Percentiles rank a stretch among this genome's conserved stretches.
phyloP scores from a whole-genome alignment of 2,797 vertebrate species.

The Chiropotes sagulatus region DNA sequence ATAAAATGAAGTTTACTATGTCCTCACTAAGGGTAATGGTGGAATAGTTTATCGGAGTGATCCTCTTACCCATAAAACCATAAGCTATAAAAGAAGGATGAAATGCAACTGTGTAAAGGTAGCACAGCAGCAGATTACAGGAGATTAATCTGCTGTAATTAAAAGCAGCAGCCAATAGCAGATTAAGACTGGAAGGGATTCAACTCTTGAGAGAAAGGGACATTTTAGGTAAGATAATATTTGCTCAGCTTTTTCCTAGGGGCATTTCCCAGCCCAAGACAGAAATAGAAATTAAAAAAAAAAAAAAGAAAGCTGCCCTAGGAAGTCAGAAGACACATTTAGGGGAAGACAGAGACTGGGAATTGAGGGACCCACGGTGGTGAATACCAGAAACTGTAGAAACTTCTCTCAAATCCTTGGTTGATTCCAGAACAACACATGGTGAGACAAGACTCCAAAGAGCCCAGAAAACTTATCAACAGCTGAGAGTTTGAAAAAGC shows the following conservation, averaged over 20 bases:
- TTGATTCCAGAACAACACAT: neutral
- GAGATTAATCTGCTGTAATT: neutral
- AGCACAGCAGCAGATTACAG: neutral
- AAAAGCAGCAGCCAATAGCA: neutral
- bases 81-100: neutral
- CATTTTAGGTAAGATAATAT: neutral
- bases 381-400: neutral
- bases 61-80: neutral
- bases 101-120: neutral
- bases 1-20: neutral
- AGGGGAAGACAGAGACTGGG: neutral
- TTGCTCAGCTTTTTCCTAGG: neutral
- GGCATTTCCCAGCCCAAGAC: neutral
- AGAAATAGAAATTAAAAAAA: neutral
- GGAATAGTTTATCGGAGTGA: neutral
- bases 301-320: neutral
- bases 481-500: neutral
- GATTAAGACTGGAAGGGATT: neutral
- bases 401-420: neutral
- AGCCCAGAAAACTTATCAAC: rapidly evolving
- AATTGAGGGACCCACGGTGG: neutral
- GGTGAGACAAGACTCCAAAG: neutral
- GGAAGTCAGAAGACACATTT: neutral
- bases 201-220: neutral
- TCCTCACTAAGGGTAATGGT: neutral